phyloP scores from a whole-genome alignment of 2,888 invertebrate genomes.

The Mongoloraphidia duomilia region DNA sequence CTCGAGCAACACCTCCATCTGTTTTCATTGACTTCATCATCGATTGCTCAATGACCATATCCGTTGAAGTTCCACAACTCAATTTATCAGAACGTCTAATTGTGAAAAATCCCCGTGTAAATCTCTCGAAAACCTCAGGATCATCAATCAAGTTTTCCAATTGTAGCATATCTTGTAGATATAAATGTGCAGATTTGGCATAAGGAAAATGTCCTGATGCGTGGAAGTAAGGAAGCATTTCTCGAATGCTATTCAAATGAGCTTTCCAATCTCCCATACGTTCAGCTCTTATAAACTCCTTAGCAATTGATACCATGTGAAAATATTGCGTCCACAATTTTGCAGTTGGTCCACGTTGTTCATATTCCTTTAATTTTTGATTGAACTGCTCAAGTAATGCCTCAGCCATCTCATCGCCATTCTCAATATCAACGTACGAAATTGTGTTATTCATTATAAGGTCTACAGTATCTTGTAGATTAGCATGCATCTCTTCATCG shows the following conservation, averaged over 20 bases:
- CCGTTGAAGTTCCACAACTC: slow-evolving; percentile 25
- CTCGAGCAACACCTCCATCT: slow-evolving; percentile 26
- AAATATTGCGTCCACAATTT: too few relatives aligned
- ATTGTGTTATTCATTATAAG: too few relatives aligned
- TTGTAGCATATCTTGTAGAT: too few relatives aligned
- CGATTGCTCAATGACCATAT: slow-evolving; percentile 23
- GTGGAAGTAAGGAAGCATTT: too few relatives aligned
- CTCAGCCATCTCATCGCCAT: slow-evolving; percentile 12
- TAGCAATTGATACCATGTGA: slow-evolving; percentile 23
- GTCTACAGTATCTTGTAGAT: too few relatives aligned
- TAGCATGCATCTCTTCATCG: too few relatives aligned
- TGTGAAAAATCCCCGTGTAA: too few relatives aligned
- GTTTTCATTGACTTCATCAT: slow-evolving; percentile 23
- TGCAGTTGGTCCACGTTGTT: slow-evolving; percentile 22
- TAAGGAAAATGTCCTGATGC: too few relatives aligned
- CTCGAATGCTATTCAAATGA: slow-evolving; percentile 22
- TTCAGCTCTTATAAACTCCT: slow-evolving; percentile 25
- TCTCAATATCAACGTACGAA: too few relatives aligned
- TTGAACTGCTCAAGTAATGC: slow-evolving; percentile 18
- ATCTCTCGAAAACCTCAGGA: slow-evolving; percentile 20
- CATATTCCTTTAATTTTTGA: slow-evolving; percentile 18
- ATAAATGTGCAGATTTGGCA: slow-evolving; percentile 16
- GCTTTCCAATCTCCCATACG: slow-evolving; percentile 25
- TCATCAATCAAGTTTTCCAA: slow-evolving; percentile 21
- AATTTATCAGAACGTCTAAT: slow-evolving; percentile 25